Conservation (phyloP, 2,888 invertebrate species). For the Fragum sueziense region DNA sequence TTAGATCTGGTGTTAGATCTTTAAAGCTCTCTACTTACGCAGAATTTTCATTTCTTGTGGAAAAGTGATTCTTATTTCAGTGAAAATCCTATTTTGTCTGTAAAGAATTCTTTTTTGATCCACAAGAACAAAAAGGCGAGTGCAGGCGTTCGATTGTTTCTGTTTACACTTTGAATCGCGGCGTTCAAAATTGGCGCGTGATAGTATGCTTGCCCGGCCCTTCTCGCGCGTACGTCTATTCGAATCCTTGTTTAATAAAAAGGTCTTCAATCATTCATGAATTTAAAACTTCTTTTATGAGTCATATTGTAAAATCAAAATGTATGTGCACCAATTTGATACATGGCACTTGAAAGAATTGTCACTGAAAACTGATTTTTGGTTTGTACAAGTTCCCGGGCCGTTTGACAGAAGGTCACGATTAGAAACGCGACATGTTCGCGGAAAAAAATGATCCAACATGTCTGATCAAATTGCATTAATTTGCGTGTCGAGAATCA, state of each 20-base stretch:
- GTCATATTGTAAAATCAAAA: no score
- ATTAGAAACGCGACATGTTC: conserved; percentile 57
- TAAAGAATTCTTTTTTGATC: neutral
- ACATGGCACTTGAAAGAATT: no score
- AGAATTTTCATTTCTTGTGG: conserved; percentile 38
- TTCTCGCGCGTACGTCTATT: conserved; percentile 55
- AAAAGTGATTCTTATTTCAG: neutral
- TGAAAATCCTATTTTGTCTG: neutral
- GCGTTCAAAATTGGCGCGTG: conserved; percentile 80
- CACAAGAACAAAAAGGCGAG: conserved; percentile 17
- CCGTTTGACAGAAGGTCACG: conserved; percentile 43
- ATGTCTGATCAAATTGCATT: conserved; percentile 36
- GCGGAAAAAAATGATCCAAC: conserved; percentile 58
- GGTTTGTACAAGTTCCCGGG: neutral
- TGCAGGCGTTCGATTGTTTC: conserved; percentile 61
- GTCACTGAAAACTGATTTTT: no score
- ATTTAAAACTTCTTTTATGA: no score
- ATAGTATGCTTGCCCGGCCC: conserved; percentile 70
- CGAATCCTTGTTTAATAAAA: no score
- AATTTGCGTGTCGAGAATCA: no score
- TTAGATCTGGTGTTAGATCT: no score
- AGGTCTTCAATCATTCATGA: no score
- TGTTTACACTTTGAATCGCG: conserved; percentile 57
- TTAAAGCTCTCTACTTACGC: conserved; percentile 47
- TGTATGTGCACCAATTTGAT: no score